Evolutionary conservation across 2,113 vertebrate genomes (phyloP).

Genomic region (Canis aureus): DNA sequence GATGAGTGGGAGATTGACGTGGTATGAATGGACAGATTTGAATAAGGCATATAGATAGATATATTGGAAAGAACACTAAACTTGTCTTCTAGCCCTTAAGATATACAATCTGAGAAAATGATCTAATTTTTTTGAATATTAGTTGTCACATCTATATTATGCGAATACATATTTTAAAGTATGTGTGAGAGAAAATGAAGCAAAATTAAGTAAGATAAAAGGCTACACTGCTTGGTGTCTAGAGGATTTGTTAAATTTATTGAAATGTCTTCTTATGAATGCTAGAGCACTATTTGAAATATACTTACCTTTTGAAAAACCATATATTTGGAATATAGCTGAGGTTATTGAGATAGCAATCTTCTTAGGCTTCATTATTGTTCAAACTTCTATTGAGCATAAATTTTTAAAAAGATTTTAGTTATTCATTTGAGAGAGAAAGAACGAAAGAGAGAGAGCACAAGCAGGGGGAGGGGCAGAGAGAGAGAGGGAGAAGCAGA

Average conservation of each 20-base stretch:
- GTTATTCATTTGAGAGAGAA: too few species aligned
- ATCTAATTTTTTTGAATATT: slow-evolving; percentile 15
- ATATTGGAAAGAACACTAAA: neutral
- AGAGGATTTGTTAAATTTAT: neutral
- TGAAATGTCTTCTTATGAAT: slow-evolving; percentile 22
- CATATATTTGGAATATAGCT: neutral
- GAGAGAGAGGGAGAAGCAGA: too few species aligned
- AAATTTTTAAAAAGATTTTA: neutral
- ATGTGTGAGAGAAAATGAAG: neutral
- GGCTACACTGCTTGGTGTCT: neutral
- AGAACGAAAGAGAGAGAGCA: too few species aligned
- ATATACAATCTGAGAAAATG: slow-evolving; percentile 3
- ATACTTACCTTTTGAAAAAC: neutral
- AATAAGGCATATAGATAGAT: neutral
- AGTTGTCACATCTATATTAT: neutral
- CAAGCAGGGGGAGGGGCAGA: too few species aligned
- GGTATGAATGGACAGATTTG: neutral
- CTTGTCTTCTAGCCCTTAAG: neutral
- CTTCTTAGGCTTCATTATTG: neutral
- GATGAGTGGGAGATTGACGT: neutral
- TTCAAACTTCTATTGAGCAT: neutral
- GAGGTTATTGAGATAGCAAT: neutral
- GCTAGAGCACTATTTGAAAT: neutral
- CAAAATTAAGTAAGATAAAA: slow-evolving; percentile 17
- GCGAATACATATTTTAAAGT: neutral